These are phyloP conservation scores for Polydrusus pterygomalis DNA, from an alignment of 2,888 invertebrate genomes.

Conservation along the genomic window DNA sequence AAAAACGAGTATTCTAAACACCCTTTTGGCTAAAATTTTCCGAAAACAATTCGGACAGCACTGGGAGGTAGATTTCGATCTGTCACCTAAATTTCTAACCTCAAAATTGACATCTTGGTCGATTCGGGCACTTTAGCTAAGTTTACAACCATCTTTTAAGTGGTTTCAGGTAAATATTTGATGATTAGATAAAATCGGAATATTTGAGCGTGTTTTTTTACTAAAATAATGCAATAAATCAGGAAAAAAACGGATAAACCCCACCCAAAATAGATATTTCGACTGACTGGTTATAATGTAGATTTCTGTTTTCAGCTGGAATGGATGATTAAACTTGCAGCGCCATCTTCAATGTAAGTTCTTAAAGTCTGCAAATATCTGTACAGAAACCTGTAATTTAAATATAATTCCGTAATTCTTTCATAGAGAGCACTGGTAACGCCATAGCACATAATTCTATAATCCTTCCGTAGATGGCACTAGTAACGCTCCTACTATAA, in stretches of 20 bases:
- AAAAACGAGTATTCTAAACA: conserved; percentile 20
- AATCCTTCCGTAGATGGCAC: neutral
- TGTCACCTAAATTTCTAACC: conserved; percentile 54
- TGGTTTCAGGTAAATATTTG: neutral
- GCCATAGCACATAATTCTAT: too few relatives aligned
- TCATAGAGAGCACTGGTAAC: neutral
- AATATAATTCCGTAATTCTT: neutral
- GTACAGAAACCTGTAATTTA: conserved; percentile 3
- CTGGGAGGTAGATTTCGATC: conserved; percentile 51
- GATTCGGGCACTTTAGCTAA: neutral
- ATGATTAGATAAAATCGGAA: neutral
- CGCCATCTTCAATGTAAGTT: neutral
- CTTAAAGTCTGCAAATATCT: neutral
- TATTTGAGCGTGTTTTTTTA: conserved; percentile 9
- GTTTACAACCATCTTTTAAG: conserved; percentile 3
- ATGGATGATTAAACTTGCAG: neutral
- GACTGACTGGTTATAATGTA: conserved; percentile 40
- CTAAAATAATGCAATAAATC: conserved; percentile 40
- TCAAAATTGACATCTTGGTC: conserved; percentile 39
- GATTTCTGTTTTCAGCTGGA: conserved; percentile 44
- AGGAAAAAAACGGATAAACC: conserved; percentile 47
- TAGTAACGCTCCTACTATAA: neutral
- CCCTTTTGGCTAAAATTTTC: conserved; percentile 24
- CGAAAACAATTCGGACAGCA: conserved; percentile 54
- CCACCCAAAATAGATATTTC: conserved; percentile 53